phyloP scores from a whole-genome alignment of 2,797 vertebrate genomes.

The Tinamus major region DNA sequence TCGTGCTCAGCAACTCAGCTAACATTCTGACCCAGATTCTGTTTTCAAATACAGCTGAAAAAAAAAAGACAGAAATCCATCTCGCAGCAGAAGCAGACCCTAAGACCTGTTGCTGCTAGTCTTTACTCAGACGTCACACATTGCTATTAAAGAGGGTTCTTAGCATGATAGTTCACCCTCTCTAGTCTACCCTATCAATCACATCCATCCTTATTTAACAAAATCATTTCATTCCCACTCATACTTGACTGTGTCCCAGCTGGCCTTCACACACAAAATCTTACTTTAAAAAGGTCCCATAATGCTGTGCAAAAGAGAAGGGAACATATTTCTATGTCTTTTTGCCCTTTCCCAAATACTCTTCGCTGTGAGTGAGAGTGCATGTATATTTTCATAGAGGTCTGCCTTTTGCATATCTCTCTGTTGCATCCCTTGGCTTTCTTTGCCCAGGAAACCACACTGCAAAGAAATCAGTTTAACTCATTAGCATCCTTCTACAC shows the following conservation, averaged over 20 bases:
- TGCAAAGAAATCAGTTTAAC: background rate
- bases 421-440: background rate
- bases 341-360: background rate
- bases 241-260: accelerated
- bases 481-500: background rate
- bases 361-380: accelerated
- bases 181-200: background rate
- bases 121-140: background rate
- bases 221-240: background rate
- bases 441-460: background rate
- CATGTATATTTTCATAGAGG: background rate
- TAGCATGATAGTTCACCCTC: background rate
- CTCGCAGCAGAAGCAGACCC: background rate
- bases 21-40: background rate
- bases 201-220: background rate
- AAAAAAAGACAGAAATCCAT: background rate
- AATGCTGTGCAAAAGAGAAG: background rate
- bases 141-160: background rate
- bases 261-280: background rate
- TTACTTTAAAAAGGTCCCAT: background rate
- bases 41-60: background rate
- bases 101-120: background rate
- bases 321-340: background rate
- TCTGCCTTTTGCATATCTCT: background rate
- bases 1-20: background rate